Evolutionary conservation across 2,888 invertebrate genomes (phyloP).

Genomic region (Steinernema carpocapsae): DNA sequence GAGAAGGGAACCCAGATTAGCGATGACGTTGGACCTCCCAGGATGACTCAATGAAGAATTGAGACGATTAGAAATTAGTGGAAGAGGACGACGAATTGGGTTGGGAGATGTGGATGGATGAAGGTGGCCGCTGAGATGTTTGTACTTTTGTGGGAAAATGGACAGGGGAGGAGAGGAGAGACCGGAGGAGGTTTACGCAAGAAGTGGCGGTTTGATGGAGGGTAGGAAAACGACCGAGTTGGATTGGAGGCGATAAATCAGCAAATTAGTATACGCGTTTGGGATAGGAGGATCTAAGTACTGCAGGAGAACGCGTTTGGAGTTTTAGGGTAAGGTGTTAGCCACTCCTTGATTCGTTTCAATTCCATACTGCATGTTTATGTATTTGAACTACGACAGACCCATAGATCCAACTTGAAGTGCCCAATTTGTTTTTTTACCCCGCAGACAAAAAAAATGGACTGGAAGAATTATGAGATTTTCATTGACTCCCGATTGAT

Average conservation of each 20-base stretch:
- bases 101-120: neutral
- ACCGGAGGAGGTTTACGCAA: neutral
- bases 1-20: neutral
- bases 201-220: neutral
- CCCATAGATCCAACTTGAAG: no score
- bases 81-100: neutral
- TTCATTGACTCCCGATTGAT: no score
- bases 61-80: slow-evolving; percentile 19
- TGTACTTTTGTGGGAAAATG: slow-evolving; percentile 1
- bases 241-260: slow-evolving; percentile 1
- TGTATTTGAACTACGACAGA: no score
- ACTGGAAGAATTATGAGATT: no score
- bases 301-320: no score
- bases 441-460: no score
- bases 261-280: neutral
- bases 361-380: no score
- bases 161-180: neutral
- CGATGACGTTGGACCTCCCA: neutral
- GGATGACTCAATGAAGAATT: neutral
- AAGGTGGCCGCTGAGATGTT: neutral
- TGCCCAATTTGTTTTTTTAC: no score
- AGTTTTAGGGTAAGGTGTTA: no score
- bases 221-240: no score
- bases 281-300: no score
- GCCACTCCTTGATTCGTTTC: no score